These are phyloP conservation scores for Tetragonula carbonaria DNA, from an alignment of 2,888 invertebrate genomes.

Conservation along the genomic window DNA sequence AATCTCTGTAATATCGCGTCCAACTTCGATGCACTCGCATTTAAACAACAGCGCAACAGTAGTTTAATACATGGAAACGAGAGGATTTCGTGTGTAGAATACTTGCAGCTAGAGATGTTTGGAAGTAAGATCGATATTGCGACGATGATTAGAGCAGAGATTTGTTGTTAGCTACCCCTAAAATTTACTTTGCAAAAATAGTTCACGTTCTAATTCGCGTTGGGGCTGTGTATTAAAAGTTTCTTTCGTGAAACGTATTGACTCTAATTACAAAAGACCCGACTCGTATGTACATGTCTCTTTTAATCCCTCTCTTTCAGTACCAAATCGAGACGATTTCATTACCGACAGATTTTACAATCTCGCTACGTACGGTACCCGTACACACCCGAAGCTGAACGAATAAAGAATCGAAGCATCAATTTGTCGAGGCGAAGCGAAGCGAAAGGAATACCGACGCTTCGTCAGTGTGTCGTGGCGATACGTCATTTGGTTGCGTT, in stretches of 20 bases:
- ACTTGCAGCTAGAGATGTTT: conserved; percentile 9
- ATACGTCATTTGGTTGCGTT: conserved; percentile 43
- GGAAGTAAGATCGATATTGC: conserved; percentile 32
- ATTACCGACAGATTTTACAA: neutral
- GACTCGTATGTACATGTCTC: too few relatives aligned
- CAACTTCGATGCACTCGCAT: conserved; percentile 15
- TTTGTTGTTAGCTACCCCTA: conserved; percentile 49
- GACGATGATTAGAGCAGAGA: conserved; percentile 6
- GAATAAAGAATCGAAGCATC: neutral
- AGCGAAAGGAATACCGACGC: conserved; percentile 18
- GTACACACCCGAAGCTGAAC: too few relatives aligned
- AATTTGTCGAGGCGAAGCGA: conserved; percentile 3
- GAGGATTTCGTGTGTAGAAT: neutral
- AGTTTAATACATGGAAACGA: conserved; percentile 7
- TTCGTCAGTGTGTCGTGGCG: conserved; percentile 25
- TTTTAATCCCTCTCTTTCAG: neutral
- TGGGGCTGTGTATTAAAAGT: neutral
- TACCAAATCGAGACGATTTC: neutral
- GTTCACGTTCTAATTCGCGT: neutral
- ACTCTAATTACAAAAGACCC: neutral
- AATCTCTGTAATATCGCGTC: conserved; percentile 37
- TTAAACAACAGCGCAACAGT: neutral
- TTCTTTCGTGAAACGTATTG: neutral
- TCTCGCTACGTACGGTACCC: neutral
- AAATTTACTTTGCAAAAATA: conserved; percentile 25